A percentile compares a stretch with the other conserved stretches of the same genome.
phyloP scores from a whole-genome alignment of 2,888 invertebrate species.

The Machimus atricapillus region DNA sequence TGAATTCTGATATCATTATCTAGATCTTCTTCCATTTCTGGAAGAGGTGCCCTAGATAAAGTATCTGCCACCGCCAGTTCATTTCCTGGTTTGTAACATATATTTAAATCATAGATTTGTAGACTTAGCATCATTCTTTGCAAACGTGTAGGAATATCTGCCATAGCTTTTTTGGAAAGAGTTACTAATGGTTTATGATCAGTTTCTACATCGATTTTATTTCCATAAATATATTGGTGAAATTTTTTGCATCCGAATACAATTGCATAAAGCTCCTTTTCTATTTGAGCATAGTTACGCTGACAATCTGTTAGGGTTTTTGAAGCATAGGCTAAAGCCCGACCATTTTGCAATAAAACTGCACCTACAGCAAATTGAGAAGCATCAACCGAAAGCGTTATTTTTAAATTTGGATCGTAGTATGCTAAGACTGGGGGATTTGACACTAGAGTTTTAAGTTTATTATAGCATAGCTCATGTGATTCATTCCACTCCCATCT shows the following conservation, averaged over 20 bases:
- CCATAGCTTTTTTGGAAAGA: not conserved
- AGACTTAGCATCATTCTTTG: slow-evolving; percentile 4
- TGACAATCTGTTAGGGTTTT: not conserved
- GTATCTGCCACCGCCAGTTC: not conserved
- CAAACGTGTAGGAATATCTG: slow-evolving; percentile 28
- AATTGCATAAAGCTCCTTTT: slow-evolving; percentile 3
- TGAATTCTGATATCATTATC: not conserved
- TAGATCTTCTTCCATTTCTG: not conserved
- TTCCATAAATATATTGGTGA: slow-evolving; percentile 2
- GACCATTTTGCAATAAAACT: not conserved
- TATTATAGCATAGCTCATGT: not conserved
- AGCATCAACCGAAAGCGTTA: not conserved
- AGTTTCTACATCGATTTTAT: not conserved
- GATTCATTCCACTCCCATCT: not conserved
- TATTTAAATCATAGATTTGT: not conserved
- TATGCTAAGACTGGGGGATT: not conserved
- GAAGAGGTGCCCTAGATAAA: not conserved
- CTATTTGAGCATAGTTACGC: slow-evolving; percentile 1
- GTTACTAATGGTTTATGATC: not conserved
- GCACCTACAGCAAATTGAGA: not conserved
- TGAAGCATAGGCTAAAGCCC: not conserved
- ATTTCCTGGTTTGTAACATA: not conserved
- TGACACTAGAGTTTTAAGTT: not conserved
- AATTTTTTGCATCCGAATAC: slow-evolving; percentile 5
- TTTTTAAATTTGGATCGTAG: not conserved